A percentile compares a stretch with the other conserved stretches of the same genome.
Evolutionary conservation across 2,797 vertebrate species (phyloP).

Genomic region (Rhodeus uyekii): DNA sequence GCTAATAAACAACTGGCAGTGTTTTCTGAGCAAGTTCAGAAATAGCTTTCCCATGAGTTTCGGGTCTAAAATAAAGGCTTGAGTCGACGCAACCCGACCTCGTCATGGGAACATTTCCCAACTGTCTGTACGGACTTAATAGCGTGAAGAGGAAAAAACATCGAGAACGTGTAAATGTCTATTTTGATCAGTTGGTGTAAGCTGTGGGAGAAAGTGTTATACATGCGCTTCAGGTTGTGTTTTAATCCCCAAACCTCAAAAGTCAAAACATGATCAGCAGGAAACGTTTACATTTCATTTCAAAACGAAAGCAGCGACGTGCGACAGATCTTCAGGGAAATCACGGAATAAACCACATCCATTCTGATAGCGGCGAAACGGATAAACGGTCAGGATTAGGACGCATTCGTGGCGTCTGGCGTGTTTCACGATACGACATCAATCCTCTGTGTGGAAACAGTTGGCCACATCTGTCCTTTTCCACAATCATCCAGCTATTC

Average conservation of each 20-base stretch:
- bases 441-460: not conserved
- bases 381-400: conserved; percentile 51
- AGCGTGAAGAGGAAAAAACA: conserved; percentile 59
- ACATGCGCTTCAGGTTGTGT: not conserved
- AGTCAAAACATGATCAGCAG: not conserved
- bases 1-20: conserved; percentile 69
- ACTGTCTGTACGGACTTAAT: conserved; percentile 70
- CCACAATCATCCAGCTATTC: not conserved
- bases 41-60: conserved; percentile 86
- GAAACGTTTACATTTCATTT: not conserved
- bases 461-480: not conserved
- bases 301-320: not conserved
- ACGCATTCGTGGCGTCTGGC: conserved; percentile 21
- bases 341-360: not conserved
- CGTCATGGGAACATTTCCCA: conserved; percentile 79
- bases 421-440: conserved; percentile 37
- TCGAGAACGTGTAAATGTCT: conserved; percentile 51
- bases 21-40: conserved; percentile 73
- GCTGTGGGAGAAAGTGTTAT: conserved; percentile 46
- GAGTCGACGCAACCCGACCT: conserved; percentile 70
- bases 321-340: not conserved
- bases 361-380: conserved; percentile 24
- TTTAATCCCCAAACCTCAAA: conserved; percentile 44
- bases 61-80: conserved; percentile 77
- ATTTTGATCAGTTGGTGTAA: conserved; percentile 54